A percentile compares a stretch with the other conserved stretches of the same genome.
Conservation (phyloP, 2,888 invertebrate genomes). For the Drosophila borborema region DNA sequence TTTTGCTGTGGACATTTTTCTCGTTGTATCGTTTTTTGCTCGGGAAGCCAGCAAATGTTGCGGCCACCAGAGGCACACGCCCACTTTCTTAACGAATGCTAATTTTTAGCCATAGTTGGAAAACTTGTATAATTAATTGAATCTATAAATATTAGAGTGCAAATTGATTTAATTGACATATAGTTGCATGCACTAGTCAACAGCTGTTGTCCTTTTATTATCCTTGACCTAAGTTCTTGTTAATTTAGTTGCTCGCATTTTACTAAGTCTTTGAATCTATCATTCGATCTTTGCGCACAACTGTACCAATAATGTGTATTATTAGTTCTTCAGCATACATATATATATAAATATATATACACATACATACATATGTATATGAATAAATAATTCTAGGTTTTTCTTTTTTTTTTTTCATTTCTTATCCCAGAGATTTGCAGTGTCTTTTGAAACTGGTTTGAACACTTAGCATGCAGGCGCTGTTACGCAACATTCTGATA, state of each 20-base stretch:
- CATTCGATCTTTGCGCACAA: conserved; percentile 28
- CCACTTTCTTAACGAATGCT: conserved; percentile 22
- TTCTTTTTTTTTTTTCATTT: neutral
- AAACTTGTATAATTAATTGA: conserved; percentile 39
- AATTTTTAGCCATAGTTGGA: conserved; percentile 16
- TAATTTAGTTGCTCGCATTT: neutral
- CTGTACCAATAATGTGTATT: conserved; percentile 30
- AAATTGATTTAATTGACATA: neutral
- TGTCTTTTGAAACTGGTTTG: conserved; percentile 45
- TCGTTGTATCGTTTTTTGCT: conserved; percentile 20
- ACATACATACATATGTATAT: neutral
- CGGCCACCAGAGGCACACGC: conserved; percentile 22
- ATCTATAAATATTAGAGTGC: conserved; percentile 4
- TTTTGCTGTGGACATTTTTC: conserved; percentile 39
- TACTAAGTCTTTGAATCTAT: neutral
- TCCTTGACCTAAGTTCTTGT: neutral
- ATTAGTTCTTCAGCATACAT: neutral
- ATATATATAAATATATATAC: neutral
- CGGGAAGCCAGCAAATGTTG: conserved; percentile 41
- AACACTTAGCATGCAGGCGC: conserved; percentile 45
- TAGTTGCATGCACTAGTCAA: neutral
- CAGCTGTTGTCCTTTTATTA: conserved; percentile 19
- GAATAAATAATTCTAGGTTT: neutral
- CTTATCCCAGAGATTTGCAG: neutral
- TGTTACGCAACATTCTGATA: conserved; percentile 59